A percentile compares a stretch with the other conserved stretches of the same genome.
phyloP scores from a whole-genome alignment of 2,888 invertebrate genomes.

The Troides helena region DNA sequence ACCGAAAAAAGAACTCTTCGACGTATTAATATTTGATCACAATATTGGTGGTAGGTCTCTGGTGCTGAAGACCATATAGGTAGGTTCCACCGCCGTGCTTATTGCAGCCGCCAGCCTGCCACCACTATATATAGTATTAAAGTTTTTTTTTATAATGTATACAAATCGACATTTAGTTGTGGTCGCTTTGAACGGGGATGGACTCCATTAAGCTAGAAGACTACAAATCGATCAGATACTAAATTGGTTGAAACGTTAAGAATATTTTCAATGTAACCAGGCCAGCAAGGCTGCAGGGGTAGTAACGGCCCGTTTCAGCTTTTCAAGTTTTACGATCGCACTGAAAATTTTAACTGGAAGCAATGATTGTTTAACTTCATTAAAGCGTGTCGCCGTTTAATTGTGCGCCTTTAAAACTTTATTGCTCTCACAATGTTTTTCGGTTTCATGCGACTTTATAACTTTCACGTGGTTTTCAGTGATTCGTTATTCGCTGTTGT shows the following conservation, averaged over 20 bases:
- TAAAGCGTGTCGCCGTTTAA: slow-evolving; percentile 27
- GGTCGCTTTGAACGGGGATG: neutral
- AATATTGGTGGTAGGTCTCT: too few relatives aligned
- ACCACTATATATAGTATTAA: too few relatives aligned
- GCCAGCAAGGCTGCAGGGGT: slow-evolving; percentile 4
- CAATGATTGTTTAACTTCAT: slow-evolving; percentile 30
- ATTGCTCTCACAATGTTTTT: slow-evolving; percentile 26
- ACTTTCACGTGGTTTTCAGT: slow-evolving; percentile 1
- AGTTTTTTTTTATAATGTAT: too few relatives aligned
- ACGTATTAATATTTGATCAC: too few relatives aligned
- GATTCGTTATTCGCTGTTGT: slow-evolving; percentile 5
- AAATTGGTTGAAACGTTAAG: neutral
- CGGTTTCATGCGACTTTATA: slow-evolving; percentile 22
- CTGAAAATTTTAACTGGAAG: slow-evolving; percentile 25
- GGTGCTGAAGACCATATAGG: too few relatives aligned
- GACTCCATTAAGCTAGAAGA: too few relatives aligned
- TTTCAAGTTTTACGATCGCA: slow-evolving; percentile 26
- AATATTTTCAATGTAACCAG: slow-evolving; percentile 7
- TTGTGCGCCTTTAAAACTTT: slow-evolving; percentile 27
- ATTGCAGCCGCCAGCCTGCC: too few relatives aligned
- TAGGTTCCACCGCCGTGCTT: too few relatives aligned
- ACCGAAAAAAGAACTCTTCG: too few relatives aligned
- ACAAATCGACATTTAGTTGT: neutral
- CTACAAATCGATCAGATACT: too few relatives aligned
- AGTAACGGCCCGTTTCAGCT: slow-evolving; percentile 11